Percentiles rank a stretch among this genome's conserved stretches.
These are phyloP conservation scores for Drosophila limbata DNA, from an alignment of 2,888 invertebrate genomes.

Conservation along the genomic window DNA sequence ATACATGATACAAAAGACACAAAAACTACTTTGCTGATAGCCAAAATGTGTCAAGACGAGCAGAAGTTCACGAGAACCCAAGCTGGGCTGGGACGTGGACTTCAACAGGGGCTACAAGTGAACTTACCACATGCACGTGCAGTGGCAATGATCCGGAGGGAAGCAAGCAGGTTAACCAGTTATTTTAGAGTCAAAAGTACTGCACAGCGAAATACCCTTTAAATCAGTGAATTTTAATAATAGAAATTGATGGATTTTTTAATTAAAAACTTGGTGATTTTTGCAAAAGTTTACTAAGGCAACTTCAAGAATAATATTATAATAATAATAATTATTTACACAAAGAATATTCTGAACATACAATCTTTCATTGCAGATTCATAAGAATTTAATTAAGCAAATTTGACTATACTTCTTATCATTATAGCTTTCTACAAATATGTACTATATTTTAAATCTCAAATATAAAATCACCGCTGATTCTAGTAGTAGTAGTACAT, in stretches of 20 bases:
- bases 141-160: not conserved
- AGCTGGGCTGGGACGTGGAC: conserved; percentile 2
- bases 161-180: not conserved
- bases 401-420: too few relatives aligned
- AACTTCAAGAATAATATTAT: not conserved
- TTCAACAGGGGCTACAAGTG: conserved; percentile 1
- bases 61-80: conserved; percentile 28
- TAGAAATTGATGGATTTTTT: not conserved
- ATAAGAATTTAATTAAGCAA: too few relatives aligned
- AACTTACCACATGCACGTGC: conserved; percentile 26
- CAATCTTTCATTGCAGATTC: too few relatives aligned
- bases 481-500: not conserved
- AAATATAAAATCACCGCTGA: too few relatives aligned
- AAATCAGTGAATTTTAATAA: not conserved
- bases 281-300: not conserved
- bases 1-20: conserved; percentile 23
- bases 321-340: too few relatives aligned
- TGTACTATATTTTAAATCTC: too few relatives aligned
- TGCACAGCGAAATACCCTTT: conserved; percentile 18
- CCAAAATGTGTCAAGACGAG: conserved; percentile 11
- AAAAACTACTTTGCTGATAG: conserved; percentile 23
- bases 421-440: too few relatives aligned
- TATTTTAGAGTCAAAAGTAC: not conserved
- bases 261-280: not conserved
- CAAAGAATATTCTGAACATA: too few relatives aligned